phyloP scores from a whole-genome alignment of 2,888 invertebrate species.

The Drosophila gaucha region DNA sequence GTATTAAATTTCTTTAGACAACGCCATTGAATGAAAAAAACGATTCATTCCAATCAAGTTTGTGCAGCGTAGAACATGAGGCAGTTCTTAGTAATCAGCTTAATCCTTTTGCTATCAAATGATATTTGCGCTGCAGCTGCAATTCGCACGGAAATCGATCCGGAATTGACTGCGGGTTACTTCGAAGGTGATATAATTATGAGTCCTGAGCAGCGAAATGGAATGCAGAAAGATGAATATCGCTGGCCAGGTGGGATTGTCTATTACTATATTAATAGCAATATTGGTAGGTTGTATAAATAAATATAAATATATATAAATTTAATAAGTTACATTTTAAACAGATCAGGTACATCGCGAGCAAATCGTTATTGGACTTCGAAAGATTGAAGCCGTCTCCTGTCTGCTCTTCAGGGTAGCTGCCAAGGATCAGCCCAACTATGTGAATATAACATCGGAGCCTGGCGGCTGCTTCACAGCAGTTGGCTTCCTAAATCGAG shows the following conservation, averaged over 20 bases:
- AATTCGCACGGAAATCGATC: slow-evolving; percentile 85
- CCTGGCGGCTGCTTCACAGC: slow-evolving; percentile 90
- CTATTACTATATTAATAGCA: slow-evolving; percentile 85
- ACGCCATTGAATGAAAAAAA: too few species aligned
- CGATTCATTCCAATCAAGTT: background rate
- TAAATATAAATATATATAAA: too few species aligned
- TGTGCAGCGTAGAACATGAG: slow-evolving; percentile 27
- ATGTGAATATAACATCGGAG: slow-evolving; percentile 73
- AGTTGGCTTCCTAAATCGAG: slow-evolving; percentile 87
- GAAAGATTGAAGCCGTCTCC: slow-evolving; percentile 89
- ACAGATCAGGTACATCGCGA: slow-evolving; percentile 86
- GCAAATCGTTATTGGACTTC: slow-evolving; percentile 88
- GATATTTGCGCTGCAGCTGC: slow-evolving; percentile 30
- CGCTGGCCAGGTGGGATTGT: slow-evolving; percentile 89
- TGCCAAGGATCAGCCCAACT: slow-evolving; percentile 78
- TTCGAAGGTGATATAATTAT: slow-evolving; percentile 91
- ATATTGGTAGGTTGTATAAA: slow-evolving; percentile 84
- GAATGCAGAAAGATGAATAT: slow-evolving; percentile 85
- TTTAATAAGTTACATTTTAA: background rate
- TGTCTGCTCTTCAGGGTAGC: slow-evolving; percentile 90
- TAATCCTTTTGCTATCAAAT: background rate
- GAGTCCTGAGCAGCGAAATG: slow-evolving; percentile 86
- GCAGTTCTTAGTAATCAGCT: background rate
- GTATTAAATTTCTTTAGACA: background rate
- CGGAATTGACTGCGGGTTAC: slow-evolving; percentile 90